Evolutionary conservation across 2,888 invertebrate genomes (phyloP), one percentile per base, ranked within the genome.

Genomic region (Orthonevra nobilis): DNA sequence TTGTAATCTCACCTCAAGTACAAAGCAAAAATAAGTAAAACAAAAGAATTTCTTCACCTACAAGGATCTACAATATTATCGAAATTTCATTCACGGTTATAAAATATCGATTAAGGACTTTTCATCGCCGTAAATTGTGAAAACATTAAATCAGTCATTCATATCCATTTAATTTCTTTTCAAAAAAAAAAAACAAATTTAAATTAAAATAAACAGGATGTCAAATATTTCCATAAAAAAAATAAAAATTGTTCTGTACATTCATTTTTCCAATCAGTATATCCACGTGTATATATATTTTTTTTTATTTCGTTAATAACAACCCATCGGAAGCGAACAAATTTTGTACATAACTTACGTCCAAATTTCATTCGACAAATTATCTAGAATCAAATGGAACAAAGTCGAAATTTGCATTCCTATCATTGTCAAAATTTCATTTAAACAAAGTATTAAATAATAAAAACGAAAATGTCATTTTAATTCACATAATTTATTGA

Each of bases 31-130:
- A 42, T n/a, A n/a, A n/a, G n/a, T n/a, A n/a, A n/a, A n/a, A n/a
- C n/a, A 48, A 61, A 60, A 38, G 50, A 46, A 40, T 79, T 50
- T 79, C 77, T 66, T 79, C 44, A 68, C 66, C 56, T 61, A 34
- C 42, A 79, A 79, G 66, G 66, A 77, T 73, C 73, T 68, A 73
- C 73, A 60, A 73, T 68, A 79, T 79, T 79, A 79, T 79, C 79
- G 79, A 79, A 79, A 79, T 79, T 79, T 79, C 79, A 79, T 79
- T 79, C 72, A 73, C 72, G 56, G 28, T 81, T 84, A 87, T 87
- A 87, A 88, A 88, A 87, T 87, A 87, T 88, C 87, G 88, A 88
- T 88, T 87, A 85, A 87, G 52, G 61, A 72, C 68, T 56, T 48
- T 46, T 44, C 68, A 72, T 81, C 73, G 79, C 66, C 63, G 52